Evolutionary conservation across 2,888 invertebrate genomes (phyloP), one percentile per base, ranked within the genome.

Genomic region (Coleophora deauratella): DNA sequence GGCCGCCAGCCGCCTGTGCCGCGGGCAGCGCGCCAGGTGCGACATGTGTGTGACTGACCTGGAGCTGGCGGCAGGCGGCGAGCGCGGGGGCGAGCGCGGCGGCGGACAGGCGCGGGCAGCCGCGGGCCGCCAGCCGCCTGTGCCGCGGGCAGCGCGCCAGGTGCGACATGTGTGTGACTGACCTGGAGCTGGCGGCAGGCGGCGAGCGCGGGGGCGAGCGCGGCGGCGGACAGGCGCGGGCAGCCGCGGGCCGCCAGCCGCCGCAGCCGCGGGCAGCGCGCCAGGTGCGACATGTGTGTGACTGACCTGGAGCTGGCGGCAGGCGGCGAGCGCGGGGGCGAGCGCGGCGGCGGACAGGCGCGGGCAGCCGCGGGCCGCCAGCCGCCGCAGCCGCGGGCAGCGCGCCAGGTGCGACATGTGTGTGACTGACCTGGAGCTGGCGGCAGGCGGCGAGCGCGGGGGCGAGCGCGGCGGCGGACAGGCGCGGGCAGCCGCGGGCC

Each of bases 141-240:
- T n/a, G n/a, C n/a, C n/a, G n/a, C n/a, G n/a, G n/a, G n/a, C n/a
- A n/a, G n/a, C n/a, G n/a, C n/a, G n/a, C n/a, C n/a, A n/a, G n/a
- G n/a, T n/a, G n/a, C 8, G 14, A 13, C 27, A n/a, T 15, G n/a
- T 39, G 32, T 14, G 35, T 1, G 6, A 62, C 33, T 9, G 9
- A 9, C 33, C n/a, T 28, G 7, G 6, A 28, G 9, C 9, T 28
- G 9, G 33, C n/a, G 33, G 33, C 33, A 11, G n/a, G 33, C n/a
- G 4, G 11, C 14, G n/a, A n/a, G 11, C n/a, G n/a, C n/a, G 9
- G 10, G 31, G n/a, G 27, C 37, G 28, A 37, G 3, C 11, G 27
- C 28, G 37, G 28, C 14, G 11, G 21, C 9, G 32, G 14, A 21
- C 3, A 14, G 15, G 7, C 4, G 13, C 21, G 7, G 15, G 14